Conservation (phyloP, 2,113 vertebrate genomes). For the Oceanodroma tethys region DNA sequence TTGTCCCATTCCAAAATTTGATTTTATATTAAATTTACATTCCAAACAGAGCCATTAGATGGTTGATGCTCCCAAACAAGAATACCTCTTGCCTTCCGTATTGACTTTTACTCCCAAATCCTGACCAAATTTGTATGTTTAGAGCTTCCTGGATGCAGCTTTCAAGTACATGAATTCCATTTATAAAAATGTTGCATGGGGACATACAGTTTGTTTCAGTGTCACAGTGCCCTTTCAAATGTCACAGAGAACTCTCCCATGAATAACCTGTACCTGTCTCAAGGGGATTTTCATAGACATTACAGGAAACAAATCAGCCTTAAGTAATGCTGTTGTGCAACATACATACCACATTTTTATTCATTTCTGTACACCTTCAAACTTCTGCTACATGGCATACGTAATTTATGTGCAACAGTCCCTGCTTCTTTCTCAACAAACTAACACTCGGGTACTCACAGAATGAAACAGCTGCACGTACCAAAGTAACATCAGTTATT, state of each 20-base stretch:
- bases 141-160: neutral
- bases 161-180: neutral
- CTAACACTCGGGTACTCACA: neutral
- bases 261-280: neutral
- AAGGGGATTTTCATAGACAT: neutral
- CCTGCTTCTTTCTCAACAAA: neutral
- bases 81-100: neutral
- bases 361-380: neutral
- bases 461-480: neutral
- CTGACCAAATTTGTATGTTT: neutral
- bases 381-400: neutral
- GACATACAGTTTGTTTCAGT: neutral
- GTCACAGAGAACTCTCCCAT: neutral
- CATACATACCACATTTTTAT: neutral
- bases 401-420: neutral
- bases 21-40: neutral
- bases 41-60: neutral
- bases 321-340: neutral
- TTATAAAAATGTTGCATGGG: neutral
- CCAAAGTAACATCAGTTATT: neutral
- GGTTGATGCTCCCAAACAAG: neutral
- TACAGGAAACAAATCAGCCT: neutral
- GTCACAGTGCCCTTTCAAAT: neutral
- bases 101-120: neutral
- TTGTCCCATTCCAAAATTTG: neutral